Base-by-base conservation (phyloP, 2,113 vertebrate genomes). In the Grantiella picta region DNA sequence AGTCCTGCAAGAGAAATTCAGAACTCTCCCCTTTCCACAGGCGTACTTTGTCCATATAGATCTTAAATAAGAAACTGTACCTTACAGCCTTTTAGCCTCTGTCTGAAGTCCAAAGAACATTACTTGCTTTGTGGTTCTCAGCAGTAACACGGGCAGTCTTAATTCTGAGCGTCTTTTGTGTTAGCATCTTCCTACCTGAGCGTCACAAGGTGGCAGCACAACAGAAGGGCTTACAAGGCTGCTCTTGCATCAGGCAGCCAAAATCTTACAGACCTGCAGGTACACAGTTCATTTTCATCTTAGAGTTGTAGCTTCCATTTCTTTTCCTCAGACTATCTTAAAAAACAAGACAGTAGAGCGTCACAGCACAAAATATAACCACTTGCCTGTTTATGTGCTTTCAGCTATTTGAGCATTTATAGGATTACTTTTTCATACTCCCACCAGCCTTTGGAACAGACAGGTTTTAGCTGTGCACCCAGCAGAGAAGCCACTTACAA, bases 121-220 rank as follows among this genome's bases (percentile, higher is more conserved):
- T 10, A 17, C 19, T 35, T 53, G 54, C 23, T 25, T 61, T 68
- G 8, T 21, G 12, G 4, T 38, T 82, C 78, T 54, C 45, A 15
- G 53, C 10, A 0, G 28, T 21, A 60, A 10, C 29, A 9, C 0
- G 7, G 24, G n/a, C 25, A 23, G 35, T 25, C 28, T 68, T 20
- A 12, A 19, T 24, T 31, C 27, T 5, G 15, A 77, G 35, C 36
- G 40, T 53, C 21, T 29, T 68, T 33, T 59, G 31, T 14, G 76
- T 12, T 15, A 64, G 31, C 65, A 68, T 15, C 24, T 33, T 92
- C 82, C 42, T 49, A 31, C 42, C 64, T 1, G 12, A 47, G 40
- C 3, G n/a, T 60, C 96, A 90, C 64, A 25, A 96, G 95, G 57
- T 94, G 93, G 95, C 93, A 92, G 76, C 27, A 75, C 35, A 27